Base-by-base conservation (phyloP, 35 echinoderm and acorn worm species). In the Lytechinus variegatus region DNA sequence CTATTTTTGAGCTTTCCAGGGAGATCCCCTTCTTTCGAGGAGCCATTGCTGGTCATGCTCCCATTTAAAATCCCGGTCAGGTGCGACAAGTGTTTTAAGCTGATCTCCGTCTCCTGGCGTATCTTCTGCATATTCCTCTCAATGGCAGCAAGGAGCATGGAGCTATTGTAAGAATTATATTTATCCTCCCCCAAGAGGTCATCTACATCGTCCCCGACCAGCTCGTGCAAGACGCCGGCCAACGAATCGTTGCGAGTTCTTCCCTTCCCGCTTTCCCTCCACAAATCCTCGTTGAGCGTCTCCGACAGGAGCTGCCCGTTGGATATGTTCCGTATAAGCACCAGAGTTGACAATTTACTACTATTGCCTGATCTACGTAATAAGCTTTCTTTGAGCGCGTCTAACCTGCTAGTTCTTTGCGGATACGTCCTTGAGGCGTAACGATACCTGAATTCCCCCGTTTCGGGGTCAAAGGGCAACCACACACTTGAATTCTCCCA, bases 81-180 rank as follows among this genome's bases (percentile, higher is more conserved):
- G 27, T 98, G 96, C 7, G 96, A 56, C 44, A 98, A 56, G 29
- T 96, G 95, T 88, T 97, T 95, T 53, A 98, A 87, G 87, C 97
- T 98, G 8, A 97, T 95, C 89, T 98, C 97, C 10, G 97, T 98
- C 96, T 98, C 97, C 89, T 87, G 54, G 11, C 96, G 92, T 12
- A 98, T 98, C 66, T 95, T 97, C 95, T 98, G 97, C 97, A 98
- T 98, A 91, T 98, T 98, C 54, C 95, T 87, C 87, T 98, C 97
- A 27, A 98, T 97, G 87, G 97, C 97, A 95, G 97, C 97, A 14
- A 98, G 93, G 9, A 98, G 95, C 91, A 95, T 95, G 27, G 96
- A 95, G 54, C 96, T 97, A 94, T 97, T 98, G 24, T 95, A 56
- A 12, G 93, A 54, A 21, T 61, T 52, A 27, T 96, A 79, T 12